Base-by-base conservation (phyloP, 2,113 vertebrate genomes). In the Oenanthe oenanthe region DNA sequence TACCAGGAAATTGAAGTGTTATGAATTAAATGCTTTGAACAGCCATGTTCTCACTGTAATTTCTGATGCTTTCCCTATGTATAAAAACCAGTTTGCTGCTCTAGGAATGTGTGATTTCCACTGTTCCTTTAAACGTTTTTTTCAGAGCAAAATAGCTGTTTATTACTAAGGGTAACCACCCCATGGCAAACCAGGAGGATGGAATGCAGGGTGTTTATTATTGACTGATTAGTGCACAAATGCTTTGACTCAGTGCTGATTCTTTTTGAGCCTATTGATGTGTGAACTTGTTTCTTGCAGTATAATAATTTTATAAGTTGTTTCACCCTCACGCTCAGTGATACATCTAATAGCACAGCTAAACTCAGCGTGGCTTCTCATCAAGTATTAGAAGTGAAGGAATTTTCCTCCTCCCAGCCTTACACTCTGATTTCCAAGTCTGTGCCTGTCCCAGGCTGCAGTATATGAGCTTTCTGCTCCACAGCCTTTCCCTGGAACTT, bases 31-130 rank as follows among this genome's bases (percentile, higher is more conserved):
- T 19, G 24, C 26, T 78, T 63, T 86, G 61, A 61, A 2, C 2
- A 17, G 26, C 47, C 3, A 0, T 43, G 25, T 47, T 89, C 42
- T 77, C 40, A 4, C 40, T 78, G 36, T 60, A 12, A 28, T 85
- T 87, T 89, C 68, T 73, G 28, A 4, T 18, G 15, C 18, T 7
- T 5, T 34, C 85, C 16, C 58, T 57, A 14, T 0, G 0, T 32
- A 24, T 45, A 53, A 36, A 71, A 81, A 4, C 1, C 7, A 29
- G 17, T 38, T 7, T 54, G 31, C 32, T 74, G 4, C 28, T 6
- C 12, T 4, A 57, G 57, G 45, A 67, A 17, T 32, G 15, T 38
- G 60, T 56, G 50, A 38, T 80, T 91, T 65, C 25, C 36, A 17
- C 12, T 16, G 34, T 26, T 85, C 17, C 54, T 82, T 72, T 62